Base-by-base conservation (phyloP, 2,888 invertebrate genomes). In the Xanthia icteritia region DNA sequence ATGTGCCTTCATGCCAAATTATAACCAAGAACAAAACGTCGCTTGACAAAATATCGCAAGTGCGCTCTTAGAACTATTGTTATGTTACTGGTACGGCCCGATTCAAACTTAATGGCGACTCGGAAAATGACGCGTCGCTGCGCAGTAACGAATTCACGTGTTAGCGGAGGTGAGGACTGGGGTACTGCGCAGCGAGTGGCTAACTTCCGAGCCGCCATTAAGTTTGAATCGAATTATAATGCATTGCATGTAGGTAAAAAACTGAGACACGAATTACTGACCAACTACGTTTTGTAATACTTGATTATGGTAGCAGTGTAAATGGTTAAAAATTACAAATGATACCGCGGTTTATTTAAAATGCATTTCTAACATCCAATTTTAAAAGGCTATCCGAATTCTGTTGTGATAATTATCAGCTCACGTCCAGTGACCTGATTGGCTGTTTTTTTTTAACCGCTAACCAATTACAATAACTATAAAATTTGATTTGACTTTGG, bases 281-380 rank as follows among this genome's bases (percentile, higher is more conserved):
- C 11, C 56, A 64, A 58, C 42, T 80, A 68, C 23, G 1, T 74
- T 13, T 70, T 81, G 31, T 27, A 27, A 48, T 63, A 71, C 8
- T 60, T 72, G 54, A 45, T 15, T 42, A 36, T 45, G 13, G 13
- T 42, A 39, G 17, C 27, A 39, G 23, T 56, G 36, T n/a, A 36
- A 42, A 45, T 23, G 9, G 15, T 73, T 73, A 45, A 20, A 42
- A 75, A 73, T 63, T 6, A 51, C n/a, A 72, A 51, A 54, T 51
- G 0, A 42, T 23, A 74, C 45, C 74, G 56, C 36, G 36, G 39
- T 75, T 39, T n/a, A 48, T 58, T 17, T 31, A 13, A 75, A 72
- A 54, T 54, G 20, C 20, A 63, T 73, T 20, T 73, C 27, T 54
- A 63, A 73, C n/a, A 54, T 31, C 13, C 15, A 23, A 23, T 48